These are phyloP conservation scores for Oedothorax gibbosus DNA, from an alignment of 1,140 invertebrate genomes.

Conservation along the genomic window DNA sequence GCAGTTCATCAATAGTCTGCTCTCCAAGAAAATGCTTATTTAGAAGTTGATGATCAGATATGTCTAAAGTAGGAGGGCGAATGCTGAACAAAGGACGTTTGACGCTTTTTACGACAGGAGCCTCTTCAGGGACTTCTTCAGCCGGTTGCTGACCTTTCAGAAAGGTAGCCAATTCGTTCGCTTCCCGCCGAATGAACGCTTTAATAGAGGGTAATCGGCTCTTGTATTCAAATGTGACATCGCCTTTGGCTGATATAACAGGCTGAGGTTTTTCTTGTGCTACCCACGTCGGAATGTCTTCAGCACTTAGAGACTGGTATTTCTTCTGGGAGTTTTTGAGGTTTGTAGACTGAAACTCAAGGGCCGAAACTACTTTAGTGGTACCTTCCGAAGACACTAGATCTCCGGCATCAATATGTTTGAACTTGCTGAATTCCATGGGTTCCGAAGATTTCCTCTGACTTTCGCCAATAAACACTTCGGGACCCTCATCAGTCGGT, in stretches of 20 bases:
- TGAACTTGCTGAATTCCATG: slow-evolving; percentile 32
- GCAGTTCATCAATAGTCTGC: neutral
- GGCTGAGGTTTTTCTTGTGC: slow-evolving; percentile 54
- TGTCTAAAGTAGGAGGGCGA: slow-evolving; percentile 50
- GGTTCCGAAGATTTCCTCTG: slow-evolving; percentile 37
- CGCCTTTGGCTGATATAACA: slow-evolving; percentile 45
- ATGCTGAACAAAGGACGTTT: slow-evolving; percentile 47
- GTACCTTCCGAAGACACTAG: slow-evolving; percentile 38
- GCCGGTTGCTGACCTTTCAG: slow-evolving; percentile 38
- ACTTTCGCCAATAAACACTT: neutral
- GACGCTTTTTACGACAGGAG: neutral
- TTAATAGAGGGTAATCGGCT: slow-evolving; percentile 57
- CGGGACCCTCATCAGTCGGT: neutral
- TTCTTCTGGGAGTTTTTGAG: slow-evolving; percentile 34
- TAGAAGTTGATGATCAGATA: slow-evolving; percentile 47
- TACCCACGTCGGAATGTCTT: slow-evolving; percentile 57
- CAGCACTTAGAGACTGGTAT: slow-evolving; percentile 55
- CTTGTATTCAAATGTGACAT: slow-evolving; percentile 54
- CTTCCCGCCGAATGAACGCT: slow-evolving; percentile 47
- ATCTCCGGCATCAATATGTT: slow-evolving; percentile 42
- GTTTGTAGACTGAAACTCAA: slow-evolving; percentile 10
- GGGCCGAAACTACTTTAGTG: slow-evolving; percentile 22
- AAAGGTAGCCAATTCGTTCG: slow-evolving; percentile 40
- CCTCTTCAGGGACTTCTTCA: slow-evolving; percentile 1
- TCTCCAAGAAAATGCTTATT: slow-evolving; percentile 21